Conservation (phyloP, 1,140 invertebrate genomes). For the Holotrichia oblita region DNA sequence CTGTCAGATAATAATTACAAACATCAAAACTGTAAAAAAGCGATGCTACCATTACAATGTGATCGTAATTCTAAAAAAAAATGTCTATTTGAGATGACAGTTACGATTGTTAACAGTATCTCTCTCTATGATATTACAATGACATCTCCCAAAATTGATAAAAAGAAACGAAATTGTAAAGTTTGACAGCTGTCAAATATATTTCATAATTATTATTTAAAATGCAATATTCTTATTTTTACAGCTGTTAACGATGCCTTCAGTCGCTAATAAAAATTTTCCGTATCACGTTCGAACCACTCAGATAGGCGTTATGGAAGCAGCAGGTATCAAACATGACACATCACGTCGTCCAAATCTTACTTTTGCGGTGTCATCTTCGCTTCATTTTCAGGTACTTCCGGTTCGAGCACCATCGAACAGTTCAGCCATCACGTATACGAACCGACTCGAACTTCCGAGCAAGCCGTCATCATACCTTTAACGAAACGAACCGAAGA, state of each 20-base stretch:
- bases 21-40: no score
- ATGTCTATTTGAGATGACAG: no score
- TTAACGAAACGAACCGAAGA: slow-evolving; percentile 63
- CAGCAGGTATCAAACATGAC: slow-evolving; percentile 57
- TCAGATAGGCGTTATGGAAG: slow-evolving; percentile 77
- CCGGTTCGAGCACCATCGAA: slow-evolving; percentile 66
- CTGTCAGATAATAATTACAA: no score
- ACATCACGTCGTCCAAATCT: no score
- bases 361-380: background rate
- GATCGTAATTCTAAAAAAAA: no score
- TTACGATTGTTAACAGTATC: no score
- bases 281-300: slow-evolving; percentile 87
- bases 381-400: background rate
- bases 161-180: no score
- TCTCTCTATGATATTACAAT: no score
- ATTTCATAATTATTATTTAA: background rate
- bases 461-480: slow-evolving; percentile 68
- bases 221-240: slow-evolving; percentile 56
- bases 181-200: background rate
- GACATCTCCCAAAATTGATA: background rate
- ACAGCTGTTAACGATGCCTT: slow-evolving; percentile 81
- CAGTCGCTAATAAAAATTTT: slow-evolving; percentile 84
- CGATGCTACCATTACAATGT: no score
- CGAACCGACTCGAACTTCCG: slow-evolving; percentile 61
- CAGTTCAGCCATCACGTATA: slow-evolving; percentile 72